A percentile compares a stretch with the other conserved stretches of the same genome.
phyloP scores from a whole-genome alignment of 2,888 invertebrate species.

The Pterobdella sp. region DNA sequence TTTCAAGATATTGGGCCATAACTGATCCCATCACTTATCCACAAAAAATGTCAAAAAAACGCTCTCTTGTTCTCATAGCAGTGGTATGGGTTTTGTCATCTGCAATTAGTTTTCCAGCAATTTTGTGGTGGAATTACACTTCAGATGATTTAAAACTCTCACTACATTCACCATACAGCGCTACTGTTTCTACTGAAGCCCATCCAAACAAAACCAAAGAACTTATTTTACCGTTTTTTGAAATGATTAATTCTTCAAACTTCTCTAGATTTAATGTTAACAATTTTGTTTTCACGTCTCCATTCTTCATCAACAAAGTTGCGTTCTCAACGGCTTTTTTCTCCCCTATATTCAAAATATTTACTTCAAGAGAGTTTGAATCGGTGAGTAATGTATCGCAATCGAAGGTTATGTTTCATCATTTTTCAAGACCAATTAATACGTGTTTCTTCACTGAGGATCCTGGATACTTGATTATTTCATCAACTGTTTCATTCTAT shows the following conservation, averaged over 20 bases:
- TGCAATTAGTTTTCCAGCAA: slow-evolving; percentile 94
- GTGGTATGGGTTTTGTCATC: slow-evolving; percentile 94
- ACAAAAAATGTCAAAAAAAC: slow-evolving; percentile 82
- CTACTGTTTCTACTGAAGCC: slow-evolving; percentile 22
- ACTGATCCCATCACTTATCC: slow-evolving; percentile 84
- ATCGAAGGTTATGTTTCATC: slow-evolving; percentile 30
- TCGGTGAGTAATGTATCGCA: neutral
- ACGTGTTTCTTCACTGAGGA: slow-evolving; percentile 90
- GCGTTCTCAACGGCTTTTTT: neutral
- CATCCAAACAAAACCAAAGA: neutral
- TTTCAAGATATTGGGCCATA: slow-evolving; percentile 82
- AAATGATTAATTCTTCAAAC: neutral
- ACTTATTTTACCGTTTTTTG: neutral
- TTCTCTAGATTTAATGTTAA: too few relatives aligned
- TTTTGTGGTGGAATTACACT: slow-evolving; percentile 57
- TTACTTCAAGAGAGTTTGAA: neutral
- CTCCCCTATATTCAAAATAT: neutral
- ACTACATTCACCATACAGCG: too few relatives aligned
- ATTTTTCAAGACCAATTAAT: slow-evolving; percentile 31
- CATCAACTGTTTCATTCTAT: slow-evolving; percentile 94
- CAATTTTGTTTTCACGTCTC: too few relatives aligned
- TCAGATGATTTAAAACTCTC: neutral
- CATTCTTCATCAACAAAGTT: too few relatives aligned
- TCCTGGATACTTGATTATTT: slow-evolving; percentile 88
- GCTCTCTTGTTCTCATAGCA: slow-evolving; percentile 78